Base-by-base conservation (phyloP, 2,888 invertebrate genomes). In the Eupithecia exiguata region DNA sequence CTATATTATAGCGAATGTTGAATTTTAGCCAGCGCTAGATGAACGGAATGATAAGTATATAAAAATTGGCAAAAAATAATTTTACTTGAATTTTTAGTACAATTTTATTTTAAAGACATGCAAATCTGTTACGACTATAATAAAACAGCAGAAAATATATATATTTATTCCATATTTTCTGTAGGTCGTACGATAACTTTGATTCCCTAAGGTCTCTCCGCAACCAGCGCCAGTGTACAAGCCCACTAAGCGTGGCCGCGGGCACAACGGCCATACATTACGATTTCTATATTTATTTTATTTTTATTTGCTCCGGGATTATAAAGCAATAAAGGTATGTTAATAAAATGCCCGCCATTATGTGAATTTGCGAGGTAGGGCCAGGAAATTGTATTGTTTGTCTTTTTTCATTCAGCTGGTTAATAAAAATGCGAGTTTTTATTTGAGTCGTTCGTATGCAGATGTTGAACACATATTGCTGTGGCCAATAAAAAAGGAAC, bases 301-400 rank as follows among this genome's bases (percentile, higher is more conserved):
- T 89, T 88, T 85, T 87, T 66, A 87, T 89, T 89, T 85, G 84
- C 83, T 78, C 72, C 78, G 83, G 89, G 88, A 87, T 90, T 89
- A 89, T 84, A 84, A 84, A 78, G 85, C 83, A 84, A 87, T 90
- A 86, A 89, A 90, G 88, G 89, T 81, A 84, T 83, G 81, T 84
- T 84, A 82, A 85, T 86, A 86, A 84, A 79, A 77, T 85, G 83
- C 77, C 83, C 84, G 84, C 76, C 69, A 83, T 84, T 86, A 86
- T 86, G 83, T 81, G 77, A 80, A 84, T 84, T 82, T 78, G 80
- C 82, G 80, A 80, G 79, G 71, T 71, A 74, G 78, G 79, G 82
- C 82, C 79, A 77, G 80, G 81, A 77, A 77, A 71, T 70, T 70
- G 6, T 38, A 75, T 69, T 69, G 69, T 68, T 75, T 72, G 72